phyloP scores from a whole-genome alignment of 92 coral and sea anemone genomes.

The Zoanthus solanderi region DNA sequence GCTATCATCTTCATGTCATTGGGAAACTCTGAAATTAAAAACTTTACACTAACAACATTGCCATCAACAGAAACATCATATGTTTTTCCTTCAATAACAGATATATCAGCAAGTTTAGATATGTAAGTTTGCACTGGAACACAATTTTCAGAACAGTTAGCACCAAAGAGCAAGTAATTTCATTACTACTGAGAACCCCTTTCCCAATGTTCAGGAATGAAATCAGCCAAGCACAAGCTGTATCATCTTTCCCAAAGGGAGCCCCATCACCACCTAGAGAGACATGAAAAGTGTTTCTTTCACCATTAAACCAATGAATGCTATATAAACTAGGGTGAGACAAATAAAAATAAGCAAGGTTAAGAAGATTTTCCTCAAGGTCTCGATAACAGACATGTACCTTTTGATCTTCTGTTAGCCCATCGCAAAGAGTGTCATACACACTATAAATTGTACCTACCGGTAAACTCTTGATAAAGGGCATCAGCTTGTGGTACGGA shows the following conservation, averaged over 20 bases:
- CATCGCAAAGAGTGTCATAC: constrained; percentile 48
- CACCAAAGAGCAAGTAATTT: constrained; percentile 55
- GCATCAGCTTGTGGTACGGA: constrained; percentile 47
- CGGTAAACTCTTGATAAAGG: constrained; percentile 28
- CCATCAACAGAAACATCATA: constrained; percentile 4
- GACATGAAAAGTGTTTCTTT: constrained; percentile 47
- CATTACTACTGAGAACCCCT: constrained; percentile 42
- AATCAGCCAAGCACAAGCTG: constrained; percentile 56
- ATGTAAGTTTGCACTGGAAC: constrained; percentile 21
- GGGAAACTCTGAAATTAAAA: constrained; percentile 38
- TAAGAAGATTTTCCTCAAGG: constrained; percentile 35
- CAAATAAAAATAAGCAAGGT: constrained; percentile 42
- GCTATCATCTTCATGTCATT: constrained; percentile 50
- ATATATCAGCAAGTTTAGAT: constrained; percentile 24
- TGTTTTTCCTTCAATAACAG: background rate
- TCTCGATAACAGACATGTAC: constrained; percentile 50
- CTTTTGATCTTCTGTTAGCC: constrained; percentile 31
- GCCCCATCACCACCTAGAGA: constrained; percentile 57
- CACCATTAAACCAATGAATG: constrained; percentile 36
- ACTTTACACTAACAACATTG: background rate
- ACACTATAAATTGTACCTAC: constrained; percentile 26
- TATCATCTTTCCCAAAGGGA: constrained; percentile 57
- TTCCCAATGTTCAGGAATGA: constrained; percentile 49
- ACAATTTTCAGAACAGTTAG: constrained; percentile 48
- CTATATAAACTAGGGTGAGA: constrained; percentile 1